Evolutionary conservation across 1,140 invertebrate genomes (phyloP).

Genomic region (Formica exsecta): DNA sequence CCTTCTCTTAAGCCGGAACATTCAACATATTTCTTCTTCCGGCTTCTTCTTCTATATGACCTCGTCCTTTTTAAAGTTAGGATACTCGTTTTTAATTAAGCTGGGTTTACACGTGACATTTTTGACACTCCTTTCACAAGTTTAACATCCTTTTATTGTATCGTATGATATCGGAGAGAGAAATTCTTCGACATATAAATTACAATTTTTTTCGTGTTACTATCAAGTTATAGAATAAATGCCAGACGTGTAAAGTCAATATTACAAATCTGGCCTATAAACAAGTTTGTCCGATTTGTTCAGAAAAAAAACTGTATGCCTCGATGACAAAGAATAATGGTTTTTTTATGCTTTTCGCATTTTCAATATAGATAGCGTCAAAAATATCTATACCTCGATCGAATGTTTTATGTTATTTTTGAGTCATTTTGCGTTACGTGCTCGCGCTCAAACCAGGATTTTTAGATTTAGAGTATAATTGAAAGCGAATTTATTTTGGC

Average conservation of each 20-base stretch:
- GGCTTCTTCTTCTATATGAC: neutral
- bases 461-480: neutral
- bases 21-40: neutral
- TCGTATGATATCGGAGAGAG: neutral
- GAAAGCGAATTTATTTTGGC: constrained; percentile 8
- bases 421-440: constrained; percentile 3
- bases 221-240: neutral
- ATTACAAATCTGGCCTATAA: constrained; percentile 23
- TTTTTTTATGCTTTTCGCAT: neutral
- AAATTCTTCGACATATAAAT: neutral
- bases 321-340: neutral
- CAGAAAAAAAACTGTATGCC: neutral
- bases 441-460: constrained; percentile 22
- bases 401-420: constrained; percentile 10
- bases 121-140: neutral
- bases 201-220: neutral
- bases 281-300: neutral
- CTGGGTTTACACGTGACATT: constrained; percentile 13
- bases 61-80: neutral
- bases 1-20: constrained; percentile 25
- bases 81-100: neutral
- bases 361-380: neutral
- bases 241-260: constrained; percentile 6
- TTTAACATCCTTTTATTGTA: neutral
- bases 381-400: constrained; percentile 33